phyloP scores from a whole-genome alignment of 2,113 vertebrate genomes.

The Sitta europaea region DNA sequence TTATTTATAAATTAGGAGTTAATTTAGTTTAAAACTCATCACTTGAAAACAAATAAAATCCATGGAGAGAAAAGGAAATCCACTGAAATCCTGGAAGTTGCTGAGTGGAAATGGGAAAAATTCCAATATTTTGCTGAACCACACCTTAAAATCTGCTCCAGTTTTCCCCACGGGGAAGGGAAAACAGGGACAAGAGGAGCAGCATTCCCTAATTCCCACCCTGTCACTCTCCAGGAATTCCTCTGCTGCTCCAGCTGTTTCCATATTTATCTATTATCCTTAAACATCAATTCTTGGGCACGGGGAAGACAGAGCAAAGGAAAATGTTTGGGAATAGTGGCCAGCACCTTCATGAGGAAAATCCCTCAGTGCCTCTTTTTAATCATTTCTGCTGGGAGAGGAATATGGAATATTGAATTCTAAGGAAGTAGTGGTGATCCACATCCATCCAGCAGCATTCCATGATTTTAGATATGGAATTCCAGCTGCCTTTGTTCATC shows the following conservation, averaged over 20 bases:
- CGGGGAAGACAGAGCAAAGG: background rate
- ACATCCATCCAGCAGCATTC: background rate
- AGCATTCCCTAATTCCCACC: background rate
- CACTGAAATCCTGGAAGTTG: background rate
- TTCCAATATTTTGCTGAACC: background rate
- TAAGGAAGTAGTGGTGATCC: background rate
- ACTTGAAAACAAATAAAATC: background rate
- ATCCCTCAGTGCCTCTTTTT: background rate
- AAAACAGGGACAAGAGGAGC: background rate
- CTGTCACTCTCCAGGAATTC: background rate
- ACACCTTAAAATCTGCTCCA: background rate
- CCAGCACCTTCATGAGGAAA: background rate
- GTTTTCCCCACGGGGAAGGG: background rate
- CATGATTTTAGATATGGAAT: background rate
- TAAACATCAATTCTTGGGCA: background rate
- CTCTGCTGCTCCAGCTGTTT: rapidly evolving
- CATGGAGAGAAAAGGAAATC: background rate
- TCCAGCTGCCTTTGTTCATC: too few relatives aligned
- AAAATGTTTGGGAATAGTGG: background rate
- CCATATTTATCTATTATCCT: background rate
- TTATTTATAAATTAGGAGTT: background rate
- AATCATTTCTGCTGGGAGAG: background rate
- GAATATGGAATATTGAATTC: background rate
- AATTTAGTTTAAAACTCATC: background rate
- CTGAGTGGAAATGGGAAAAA: background rate